Evolutionary conservation across 2,113 vertebrate genomes (phyloP).

Genomic region (Mormyrus iriodes): DNA sequence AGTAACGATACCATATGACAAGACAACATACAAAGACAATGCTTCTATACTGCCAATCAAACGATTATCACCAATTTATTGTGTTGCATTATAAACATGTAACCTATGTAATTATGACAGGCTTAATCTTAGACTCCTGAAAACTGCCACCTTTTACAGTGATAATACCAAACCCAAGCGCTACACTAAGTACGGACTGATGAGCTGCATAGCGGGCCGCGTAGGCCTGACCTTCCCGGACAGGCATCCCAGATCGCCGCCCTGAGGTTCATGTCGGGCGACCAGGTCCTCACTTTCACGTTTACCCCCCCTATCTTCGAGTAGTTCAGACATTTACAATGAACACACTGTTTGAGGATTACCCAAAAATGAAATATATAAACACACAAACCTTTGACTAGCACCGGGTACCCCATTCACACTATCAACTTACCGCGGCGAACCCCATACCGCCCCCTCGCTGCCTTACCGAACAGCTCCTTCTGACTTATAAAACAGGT

Average conservation of each 20-base stretch:
- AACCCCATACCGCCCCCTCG: not conserved
- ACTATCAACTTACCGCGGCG: not conserved
- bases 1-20: not conserved
- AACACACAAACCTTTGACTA: not conserved
- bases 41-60: not conserved
- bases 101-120: not conserved
- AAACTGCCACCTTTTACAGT: not conserved
- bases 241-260: not conserved
- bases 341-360: not conserved
- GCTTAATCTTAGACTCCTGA: not conserved
- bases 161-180: not conserved
- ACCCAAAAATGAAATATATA: not conserved
- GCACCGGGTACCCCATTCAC: not conserved
- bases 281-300: not conserved
- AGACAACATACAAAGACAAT: not conserved
- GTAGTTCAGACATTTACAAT: not conserved
- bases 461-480: not conserved
- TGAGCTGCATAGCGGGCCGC: not conserved
- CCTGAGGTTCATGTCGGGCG: not conserved
- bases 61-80: not conserved
- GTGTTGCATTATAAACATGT: not conserved
- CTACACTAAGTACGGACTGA: not conserved
- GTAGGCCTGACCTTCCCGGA: not conserved
- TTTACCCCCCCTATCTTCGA: not conserved
- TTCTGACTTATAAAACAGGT: not conserved